Percentiles rank a stretch among this genome's conserved stretches.
Evolutionary conservation across 2,797 vertebrate species (phyloP).

Genomic region (Labroides dimidiatus): DNA sequence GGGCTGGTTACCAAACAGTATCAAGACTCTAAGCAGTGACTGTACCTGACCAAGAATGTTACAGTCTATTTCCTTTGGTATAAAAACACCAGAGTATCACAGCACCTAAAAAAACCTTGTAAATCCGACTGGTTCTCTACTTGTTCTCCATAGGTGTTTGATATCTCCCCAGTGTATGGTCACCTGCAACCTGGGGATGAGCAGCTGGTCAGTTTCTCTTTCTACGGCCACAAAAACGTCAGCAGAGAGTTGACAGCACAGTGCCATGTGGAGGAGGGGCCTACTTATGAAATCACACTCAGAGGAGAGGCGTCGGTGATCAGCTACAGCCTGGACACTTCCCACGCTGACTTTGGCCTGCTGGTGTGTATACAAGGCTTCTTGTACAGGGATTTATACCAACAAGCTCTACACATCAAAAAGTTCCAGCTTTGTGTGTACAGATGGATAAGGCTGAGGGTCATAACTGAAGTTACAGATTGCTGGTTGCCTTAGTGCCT

Average conservation of each 20-base stretch:
- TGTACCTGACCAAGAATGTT: too few relatives aligned
- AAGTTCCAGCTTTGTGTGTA: background rate
- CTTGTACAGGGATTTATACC: background rate
- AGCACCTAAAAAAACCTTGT: too few relatives aligned
- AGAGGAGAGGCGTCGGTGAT: slow-evolving; percentile 86
- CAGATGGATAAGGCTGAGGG: background rate
- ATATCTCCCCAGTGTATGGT: too few relatives aligned
- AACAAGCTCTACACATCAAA: background rate
- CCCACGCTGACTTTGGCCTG: slow-evolving; percentile 83
- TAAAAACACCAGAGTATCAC: too few relatives aligned
- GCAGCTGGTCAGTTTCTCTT: slow-evolving; percentile 83
- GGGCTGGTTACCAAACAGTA: too few relatives aligned
- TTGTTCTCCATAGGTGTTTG: too few relatives aligned
- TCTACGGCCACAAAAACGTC: slow-evolving; percentile 87
- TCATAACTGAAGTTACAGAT: background rate
- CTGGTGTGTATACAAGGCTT: slow-evolving; percentile 81
- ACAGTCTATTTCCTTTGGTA: too few relatives aligned
- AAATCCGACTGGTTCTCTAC: too few relatives aligned
- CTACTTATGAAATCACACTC: slow-evolving; percentile 85
- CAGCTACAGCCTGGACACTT: slow-evolving; percentile 83
- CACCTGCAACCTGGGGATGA: too few relatives aligned
- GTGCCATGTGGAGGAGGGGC: slow-evolving; percentile 89
- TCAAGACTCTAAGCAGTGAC: too few relatives aligned
- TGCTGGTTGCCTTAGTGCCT: slow-evolving; percentile 11
- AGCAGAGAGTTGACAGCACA: slow-evolving; percentile 75